phyloP scores from a whole-genome alignment of 2,797 vertebrate genomes.

The Mormyrus proboscirostris region DNA sequence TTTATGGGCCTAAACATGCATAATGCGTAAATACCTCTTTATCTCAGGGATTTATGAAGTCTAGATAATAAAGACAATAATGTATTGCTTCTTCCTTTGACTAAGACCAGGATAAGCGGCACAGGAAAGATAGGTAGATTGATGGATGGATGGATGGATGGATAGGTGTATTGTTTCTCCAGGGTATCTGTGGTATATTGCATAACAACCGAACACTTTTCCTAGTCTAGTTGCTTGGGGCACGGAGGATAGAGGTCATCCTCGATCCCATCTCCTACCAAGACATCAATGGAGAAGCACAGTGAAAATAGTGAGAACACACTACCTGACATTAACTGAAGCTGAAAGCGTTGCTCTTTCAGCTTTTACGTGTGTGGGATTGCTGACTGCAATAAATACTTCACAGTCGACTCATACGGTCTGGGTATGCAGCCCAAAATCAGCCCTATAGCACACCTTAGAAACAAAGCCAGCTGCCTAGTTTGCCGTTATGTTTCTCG shows the following conservation, averaged over 20 bases:
- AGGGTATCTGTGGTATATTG: conserved; percentile 54
- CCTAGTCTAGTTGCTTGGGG: conserved; percentile 17
- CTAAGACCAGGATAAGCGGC: not conserved
- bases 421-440: not conserved
- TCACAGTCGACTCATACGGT: not conserved
- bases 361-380: not conserved
- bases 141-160: not conserved
- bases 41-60: conserved; percentile 56
- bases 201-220: conserved; percentile 42
- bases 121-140: too few species aligned
- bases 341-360: not conserved
- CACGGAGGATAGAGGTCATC: conserved; percentile 7
- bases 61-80: conserved; percentile 61
- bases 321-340: not conserved
- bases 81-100: conserved; percentile 45
- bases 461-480: not conserved
- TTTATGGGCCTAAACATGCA: conserved; percentile 35
- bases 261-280: not conserved
- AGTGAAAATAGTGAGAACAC: not conserved
- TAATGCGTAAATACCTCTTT: conserved; percentile 40
- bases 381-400: not conserved
- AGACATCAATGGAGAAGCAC: not conserved
- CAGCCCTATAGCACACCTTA: not conserved
- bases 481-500: not conserved
- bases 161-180: conserved; percentile 48